Conservation (phyloP, 2,888 invertebrate genomes). For the Rhogogaster chlorosoma region DNA sequence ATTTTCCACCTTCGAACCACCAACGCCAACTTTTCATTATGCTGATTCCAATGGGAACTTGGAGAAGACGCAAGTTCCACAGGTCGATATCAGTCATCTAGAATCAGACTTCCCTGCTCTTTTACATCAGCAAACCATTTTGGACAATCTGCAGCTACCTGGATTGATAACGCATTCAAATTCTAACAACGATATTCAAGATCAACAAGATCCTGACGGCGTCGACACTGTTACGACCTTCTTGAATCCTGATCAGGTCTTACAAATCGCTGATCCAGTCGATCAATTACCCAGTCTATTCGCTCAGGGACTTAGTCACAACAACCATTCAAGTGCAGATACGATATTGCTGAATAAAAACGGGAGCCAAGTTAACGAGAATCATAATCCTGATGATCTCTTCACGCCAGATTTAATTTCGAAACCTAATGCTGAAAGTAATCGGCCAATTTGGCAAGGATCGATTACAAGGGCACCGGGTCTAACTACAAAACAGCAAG, state of each 20-base stretch:
- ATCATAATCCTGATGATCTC: conserved; percentile 76
- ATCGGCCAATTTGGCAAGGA: conserved; percentile 9
- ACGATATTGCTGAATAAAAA: conserved; percentile 78
- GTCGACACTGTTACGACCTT: conserved; percentile 71
- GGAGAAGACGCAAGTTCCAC: conserved; percentile 65
- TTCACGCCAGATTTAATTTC: conserved; percentile 66
- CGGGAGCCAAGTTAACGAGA: conserved; percentile 75
- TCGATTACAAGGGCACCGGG: conserved; percentile 47
- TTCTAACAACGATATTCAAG: conserved; percentile 68
- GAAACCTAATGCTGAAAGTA: conserved; percentile 18
- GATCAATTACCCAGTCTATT: conserved; percentile 74
- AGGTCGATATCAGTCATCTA: conserved; percentile 62
- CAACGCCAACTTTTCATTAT: conserved; percentile 73
- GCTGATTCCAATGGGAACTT: conserved; percentile 78
- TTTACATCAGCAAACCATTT: conserved; percentile 69
- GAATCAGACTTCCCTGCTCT: conserved; percentile 67
- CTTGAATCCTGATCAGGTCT: conserved; percentile 72
- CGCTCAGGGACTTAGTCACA: conserved; percentile 71
- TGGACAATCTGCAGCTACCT: conserved; percentile 71
- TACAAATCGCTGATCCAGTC: conserved; percentile 75
- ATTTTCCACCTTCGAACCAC: conserved; percentile 66
- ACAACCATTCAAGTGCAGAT: conserved; percentile 70
- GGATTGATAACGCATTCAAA: conserved; percentile 66
- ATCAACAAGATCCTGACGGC: conserved; percentile 58
- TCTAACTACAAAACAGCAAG: conserved; percentile 49